Evolutionary conservation across 53 echinoderm and acorn worm species (phyloP).

Genomic region (Antedon mediterranea): DNA sequence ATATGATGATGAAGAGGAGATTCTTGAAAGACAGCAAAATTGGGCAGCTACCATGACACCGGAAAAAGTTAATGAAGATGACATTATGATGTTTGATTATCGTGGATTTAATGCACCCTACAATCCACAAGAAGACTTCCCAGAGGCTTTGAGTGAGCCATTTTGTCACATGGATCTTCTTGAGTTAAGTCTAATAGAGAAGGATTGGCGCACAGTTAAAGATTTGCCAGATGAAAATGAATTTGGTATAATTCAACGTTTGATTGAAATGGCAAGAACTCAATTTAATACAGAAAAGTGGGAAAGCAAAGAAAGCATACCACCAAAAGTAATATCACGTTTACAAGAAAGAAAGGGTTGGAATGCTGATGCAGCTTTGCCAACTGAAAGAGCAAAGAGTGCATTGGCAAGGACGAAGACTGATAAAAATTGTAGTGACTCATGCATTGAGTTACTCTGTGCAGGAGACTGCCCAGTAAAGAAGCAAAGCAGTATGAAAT

Average conservation of each 20-base stretch:
- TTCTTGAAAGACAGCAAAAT: background rate
- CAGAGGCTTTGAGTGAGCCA: conserved; percentile 57
- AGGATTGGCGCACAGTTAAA: conserved; percentile 65
- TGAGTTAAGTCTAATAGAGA: conserved; percentile 52
- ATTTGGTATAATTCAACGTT: conserved; percentile 55
- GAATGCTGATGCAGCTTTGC: conserved; percentile 53
- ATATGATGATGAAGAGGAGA: conserved; percentile 16
- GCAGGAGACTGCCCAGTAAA: conserved; percentile 57
- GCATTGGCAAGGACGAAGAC: conserved; percentile 30
- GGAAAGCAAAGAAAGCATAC: conserved; percentile 36
- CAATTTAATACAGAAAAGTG: conserved; percentile 56
- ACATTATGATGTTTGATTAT: conserved; percentile 25
- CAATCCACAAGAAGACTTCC: conserved; percentile 47
- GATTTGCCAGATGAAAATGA: conserved; percentile 41
- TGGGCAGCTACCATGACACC: conserved; percentile 5
- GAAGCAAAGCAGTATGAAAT: conserved; percentile 8
- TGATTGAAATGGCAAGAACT: conserved; percentile 82
- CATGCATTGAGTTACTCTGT: conserved; percentile 53
- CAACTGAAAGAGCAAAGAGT: conserved; percentile 74
- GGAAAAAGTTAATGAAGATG: conserved; percentile 24
- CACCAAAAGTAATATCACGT: conserved; percentile 29
- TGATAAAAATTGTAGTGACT: conserved; percentile 53
- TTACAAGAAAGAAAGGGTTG: conserved; percentile 68
- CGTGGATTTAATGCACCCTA: conserved; percentile 43
- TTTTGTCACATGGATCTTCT: conserved; percentile 81